Evolutionary conservation across 2,797 vertebrate species (phyloP).

Genomic region (Manis javanica): DNA sequence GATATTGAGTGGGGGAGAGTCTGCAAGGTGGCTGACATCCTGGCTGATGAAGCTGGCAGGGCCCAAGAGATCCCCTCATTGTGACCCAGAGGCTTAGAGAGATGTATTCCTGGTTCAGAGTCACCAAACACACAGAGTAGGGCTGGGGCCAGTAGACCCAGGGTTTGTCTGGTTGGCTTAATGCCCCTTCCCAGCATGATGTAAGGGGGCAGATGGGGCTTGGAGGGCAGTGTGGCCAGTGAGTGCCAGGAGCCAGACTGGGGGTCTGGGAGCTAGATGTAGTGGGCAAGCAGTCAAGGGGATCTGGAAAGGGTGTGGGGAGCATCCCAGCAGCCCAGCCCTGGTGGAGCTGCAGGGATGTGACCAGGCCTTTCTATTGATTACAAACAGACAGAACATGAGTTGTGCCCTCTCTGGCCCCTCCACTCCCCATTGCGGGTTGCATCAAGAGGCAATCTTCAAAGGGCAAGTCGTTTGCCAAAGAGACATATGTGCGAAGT

Average conservation of each 20-base stretch:
- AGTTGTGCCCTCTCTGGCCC: conserved; percentile 57
- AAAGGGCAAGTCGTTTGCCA: conserved; percentile 73
- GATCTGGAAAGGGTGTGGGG: neutral
- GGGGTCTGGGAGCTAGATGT: neutral
- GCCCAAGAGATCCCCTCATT: neutral
- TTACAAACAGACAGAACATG: conserved; percentile 74
- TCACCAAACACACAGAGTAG: neutral
- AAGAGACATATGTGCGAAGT: conserved; percentile 67
- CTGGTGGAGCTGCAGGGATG: neutral
- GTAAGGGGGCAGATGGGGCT: conserved; percentile 36
- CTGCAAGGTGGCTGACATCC: neutral
- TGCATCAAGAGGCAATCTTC: conserved; percentile 74
- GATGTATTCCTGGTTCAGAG: neutral
- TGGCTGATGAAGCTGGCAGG: neutral
- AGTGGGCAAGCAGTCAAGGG: neutral
- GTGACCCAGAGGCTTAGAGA: conserved; percentile 7
- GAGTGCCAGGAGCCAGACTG: conserved; percentile 27
- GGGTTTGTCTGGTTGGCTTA: neutral
- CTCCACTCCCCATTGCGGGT: conserved; percentile 51
- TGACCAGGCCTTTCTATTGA: conserved; percentile 74
- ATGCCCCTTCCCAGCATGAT: neutral
- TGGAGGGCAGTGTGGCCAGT: neutral
- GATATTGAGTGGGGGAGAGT: neutral
- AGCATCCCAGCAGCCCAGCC: conserved; percentile 39
- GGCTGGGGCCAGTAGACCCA: too few species aligned